Percentiles rank a stretch among this genome's conserved stretches.
phyloP scores from a whole-genome alignment of 2,797 vertebrate species.

The Artibeus lituratus region DNA sequence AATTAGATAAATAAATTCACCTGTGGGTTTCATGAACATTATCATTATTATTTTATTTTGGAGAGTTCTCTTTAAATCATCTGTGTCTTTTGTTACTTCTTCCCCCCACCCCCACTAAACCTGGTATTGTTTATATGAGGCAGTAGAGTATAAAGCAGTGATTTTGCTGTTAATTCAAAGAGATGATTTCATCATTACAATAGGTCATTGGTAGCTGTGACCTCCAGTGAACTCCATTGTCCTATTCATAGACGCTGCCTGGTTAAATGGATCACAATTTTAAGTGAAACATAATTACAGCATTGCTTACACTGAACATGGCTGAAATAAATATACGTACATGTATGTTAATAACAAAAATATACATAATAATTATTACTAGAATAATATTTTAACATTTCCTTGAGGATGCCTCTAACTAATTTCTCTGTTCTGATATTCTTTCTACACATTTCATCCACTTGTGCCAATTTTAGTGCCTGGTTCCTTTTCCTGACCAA shows the following conservation, averaged over 20 bases:
- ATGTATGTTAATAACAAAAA: neutral
- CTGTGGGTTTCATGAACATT: neutral
- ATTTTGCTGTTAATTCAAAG: constrained; percentile 25
- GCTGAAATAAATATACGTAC: neutral
- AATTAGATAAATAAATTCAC: neutral
- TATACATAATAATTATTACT: neutral
- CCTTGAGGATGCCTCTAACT: constrained; percentile 77
- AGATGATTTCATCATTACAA: constrained; percentile 38
- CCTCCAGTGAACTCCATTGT: neutral
- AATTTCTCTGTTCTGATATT: constrained; percentile 72
- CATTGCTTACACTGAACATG: neutral
- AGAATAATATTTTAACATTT: constrained; percentile 59
- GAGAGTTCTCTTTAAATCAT: neutral
- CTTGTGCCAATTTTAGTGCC: constrained; percentile 83
- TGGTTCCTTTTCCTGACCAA: constrained; percentile 87
- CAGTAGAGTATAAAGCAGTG: constrained; percentile 8
- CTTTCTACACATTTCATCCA: constrained; percentile 74
- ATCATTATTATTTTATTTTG: neutral
- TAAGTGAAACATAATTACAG: neutral
- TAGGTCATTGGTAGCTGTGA: constrained; percentile 24
- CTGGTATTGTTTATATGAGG: neutral
- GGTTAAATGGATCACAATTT: constrained; percentile 7
- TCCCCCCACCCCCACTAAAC: neutral
- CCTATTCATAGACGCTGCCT: neutral
- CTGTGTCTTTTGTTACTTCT: neutral